Conservation (phyloP, 2,888 invertebrate species). For the Dusona sp. region DNA sequence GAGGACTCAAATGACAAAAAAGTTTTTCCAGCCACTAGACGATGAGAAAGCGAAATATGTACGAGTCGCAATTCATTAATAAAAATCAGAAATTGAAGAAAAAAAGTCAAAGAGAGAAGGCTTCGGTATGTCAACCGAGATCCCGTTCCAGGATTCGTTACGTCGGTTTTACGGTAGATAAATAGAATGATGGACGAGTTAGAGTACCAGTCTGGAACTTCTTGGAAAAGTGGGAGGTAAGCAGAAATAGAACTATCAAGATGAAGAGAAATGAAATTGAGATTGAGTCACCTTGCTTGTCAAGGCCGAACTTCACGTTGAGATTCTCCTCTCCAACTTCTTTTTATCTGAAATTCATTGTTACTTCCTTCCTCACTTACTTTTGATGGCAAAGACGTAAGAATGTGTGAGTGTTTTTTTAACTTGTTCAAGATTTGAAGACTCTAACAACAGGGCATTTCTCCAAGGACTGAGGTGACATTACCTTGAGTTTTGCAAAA, state of each 20-base stretch:
- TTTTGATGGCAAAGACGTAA: not conserved
- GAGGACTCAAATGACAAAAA: not conserved
- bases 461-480: not conserved
- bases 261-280: constrained; percentile 54
- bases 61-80: not conserved
- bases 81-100: not conserved
- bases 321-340: not conserved
- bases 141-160: constrained; percentile 17
- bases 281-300: constrained; percentile 49
- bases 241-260: constrained; percentile 4
- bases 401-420: not conserved
- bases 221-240: constrained; percentile 48
- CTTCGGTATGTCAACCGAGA: constrained; percentile 3
- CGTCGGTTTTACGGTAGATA: constrained; percentile 69
- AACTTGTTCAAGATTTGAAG: not conserved
- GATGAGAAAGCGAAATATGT: constrained; percentile 4
- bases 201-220: constrained; percentile 65
- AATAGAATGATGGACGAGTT: constrained; percentile 73
- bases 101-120: constrained; percentile 8
- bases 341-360: not conserved
- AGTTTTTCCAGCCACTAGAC: not conserved
- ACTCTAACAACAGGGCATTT: not conserved
- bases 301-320: not conserved
- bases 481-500: not conserved
- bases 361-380: constrained; percentile 2